Evolutionary conservation across 2,113 vertebrate genomes (phyloP).

Genomic region (Gallinago undulata): DNA sequence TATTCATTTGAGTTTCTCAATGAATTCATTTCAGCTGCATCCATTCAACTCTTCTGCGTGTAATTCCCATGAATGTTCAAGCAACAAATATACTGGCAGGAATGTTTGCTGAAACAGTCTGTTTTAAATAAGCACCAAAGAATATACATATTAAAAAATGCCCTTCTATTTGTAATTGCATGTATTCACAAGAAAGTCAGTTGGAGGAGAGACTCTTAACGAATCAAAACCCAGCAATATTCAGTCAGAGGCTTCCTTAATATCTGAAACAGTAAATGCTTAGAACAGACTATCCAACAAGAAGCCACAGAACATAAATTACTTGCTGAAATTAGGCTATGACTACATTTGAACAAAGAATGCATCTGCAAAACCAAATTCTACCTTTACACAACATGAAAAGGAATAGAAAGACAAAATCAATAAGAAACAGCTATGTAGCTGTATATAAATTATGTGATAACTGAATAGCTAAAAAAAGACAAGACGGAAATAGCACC

Average conservation of each 20-base stretch:
- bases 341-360: not conserved
- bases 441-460: not conserved
- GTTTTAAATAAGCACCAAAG: not conserved
- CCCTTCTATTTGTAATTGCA: not conserved
- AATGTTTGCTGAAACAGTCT: not conserved
- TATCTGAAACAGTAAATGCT: not conserved
- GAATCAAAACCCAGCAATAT: not conserved
- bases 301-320: not conserved
- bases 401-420: not conserved
- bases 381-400: not conserved
- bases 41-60: not conserved
- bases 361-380: not conserved
- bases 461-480: not conserved
- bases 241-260: not conserved
- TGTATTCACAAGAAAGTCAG: not conserved
- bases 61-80: not conserved
- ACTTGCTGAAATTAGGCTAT: constrained; percentile 1
- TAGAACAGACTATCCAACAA: not conserved
- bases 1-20: not conserved
- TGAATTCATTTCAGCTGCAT: not conserved
- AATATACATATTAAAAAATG: not conserved
- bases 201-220: not conserved
- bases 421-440: not conserved
- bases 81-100: not conserved
- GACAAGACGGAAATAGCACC: not conserved